Percentiles rank a stretch among this genome's conserved stretches.
These are phyloP conservation scores for Rhea pennata DNA, from an alignment of 2,113 vertebrate species.

Conservation along the genomic window DNA sequence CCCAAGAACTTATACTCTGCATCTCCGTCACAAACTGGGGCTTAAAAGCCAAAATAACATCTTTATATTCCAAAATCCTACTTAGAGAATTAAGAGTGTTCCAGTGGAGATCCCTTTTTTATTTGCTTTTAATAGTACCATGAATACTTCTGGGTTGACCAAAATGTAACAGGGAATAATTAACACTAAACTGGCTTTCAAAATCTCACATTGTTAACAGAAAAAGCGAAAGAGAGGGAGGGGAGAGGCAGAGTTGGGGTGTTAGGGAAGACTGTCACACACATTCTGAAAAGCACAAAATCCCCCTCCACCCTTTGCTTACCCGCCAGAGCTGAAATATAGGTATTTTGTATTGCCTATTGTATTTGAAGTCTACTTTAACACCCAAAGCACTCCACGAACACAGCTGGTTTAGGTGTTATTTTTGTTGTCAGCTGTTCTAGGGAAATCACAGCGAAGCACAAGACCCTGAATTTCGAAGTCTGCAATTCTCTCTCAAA, in stretches of 20 bases:
- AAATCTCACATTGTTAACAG: not conserved
- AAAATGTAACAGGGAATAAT: not conserved
- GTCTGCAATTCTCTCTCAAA: constrained; percentile 22
- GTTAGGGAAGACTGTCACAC: not conserved
- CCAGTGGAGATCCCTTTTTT: not conserved
- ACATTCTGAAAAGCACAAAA: not conserved
- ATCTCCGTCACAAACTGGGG: not conserved
- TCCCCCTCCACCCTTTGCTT: not conserved
- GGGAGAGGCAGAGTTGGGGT: not conserved
- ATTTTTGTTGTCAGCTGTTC: constrained; percentile 32
- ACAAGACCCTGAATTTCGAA: not conserved
- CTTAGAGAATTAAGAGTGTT: not conserved
- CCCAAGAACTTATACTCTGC: not conserved
- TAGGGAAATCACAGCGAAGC: not conserved
- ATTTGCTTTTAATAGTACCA: not conserved
- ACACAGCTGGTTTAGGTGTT: constrained; percentile 28
- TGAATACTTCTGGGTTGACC: not conserved
- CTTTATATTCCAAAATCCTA: not conserved
- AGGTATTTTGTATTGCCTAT: not conserved
- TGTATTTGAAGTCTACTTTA: not conserved
- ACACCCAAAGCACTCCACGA: not conserved
- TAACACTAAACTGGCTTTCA: not conserved
- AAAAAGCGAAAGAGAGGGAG: not conserved
- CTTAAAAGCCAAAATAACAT: not conserved
- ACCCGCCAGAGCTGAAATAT: not conserved